Evolutionary conservation across 2,113 vertebrate species (phyloP).

Genomic region (Solea senegalensis): DNA sequence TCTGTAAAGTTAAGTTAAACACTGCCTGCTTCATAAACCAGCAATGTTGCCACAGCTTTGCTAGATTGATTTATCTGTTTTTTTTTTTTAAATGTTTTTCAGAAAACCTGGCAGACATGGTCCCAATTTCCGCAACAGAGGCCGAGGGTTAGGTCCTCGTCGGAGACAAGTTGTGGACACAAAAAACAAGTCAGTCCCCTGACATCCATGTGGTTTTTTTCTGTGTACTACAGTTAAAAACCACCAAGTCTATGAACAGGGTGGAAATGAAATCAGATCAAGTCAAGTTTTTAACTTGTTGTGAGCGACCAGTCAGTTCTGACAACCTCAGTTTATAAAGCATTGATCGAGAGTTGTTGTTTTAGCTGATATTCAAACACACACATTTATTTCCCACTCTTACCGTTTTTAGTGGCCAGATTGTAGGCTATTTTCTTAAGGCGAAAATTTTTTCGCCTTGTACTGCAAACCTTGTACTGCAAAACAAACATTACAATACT

Average conservation of each 20-base stretch:
- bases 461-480: too few relatives aligned
- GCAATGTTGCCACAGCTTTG: not conserved
- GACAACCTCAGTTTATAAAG: not conserved
- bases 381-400: too few relatives aligned
- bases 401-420: too few relatives aligned
- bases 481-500: too few relatives aligned
- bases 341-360: too few relatives aligned
- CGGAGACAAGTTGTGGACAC: slow-evolving; percentile 20
- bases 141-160: slow-evolving; percentile 45
- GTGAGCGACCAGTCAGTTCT: not conserved
- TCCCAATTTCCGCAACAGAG: slow-evolving; percentile 45
- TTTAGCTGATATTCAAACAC: too few relatives aligned
- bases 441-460: too few relatives aligned
- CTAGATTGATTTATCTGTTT: not conserved
- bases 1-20: slow-evolving; percentile 4
- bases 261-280: not conserved
- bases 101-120: slow-evolving; percentile 55
- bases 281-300: not conserved
- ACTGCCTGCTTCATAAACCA: slow-evolving; percentile 3
- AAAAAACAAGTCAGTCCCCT: slow-evolving; percentile 12
- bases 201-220: not conserved
- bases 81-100: slow-evolving; percentile 15
- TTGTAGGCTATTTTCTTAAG: too few relatives aligned
- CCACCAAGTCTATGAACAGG: not conserved
- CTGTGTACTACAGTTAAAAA: not conserved